These are phyloP conservation scores for Motacilla alba DNA, from an alignment of 2,113 vertebrate species.

Conservation along the genomic window DNA sequence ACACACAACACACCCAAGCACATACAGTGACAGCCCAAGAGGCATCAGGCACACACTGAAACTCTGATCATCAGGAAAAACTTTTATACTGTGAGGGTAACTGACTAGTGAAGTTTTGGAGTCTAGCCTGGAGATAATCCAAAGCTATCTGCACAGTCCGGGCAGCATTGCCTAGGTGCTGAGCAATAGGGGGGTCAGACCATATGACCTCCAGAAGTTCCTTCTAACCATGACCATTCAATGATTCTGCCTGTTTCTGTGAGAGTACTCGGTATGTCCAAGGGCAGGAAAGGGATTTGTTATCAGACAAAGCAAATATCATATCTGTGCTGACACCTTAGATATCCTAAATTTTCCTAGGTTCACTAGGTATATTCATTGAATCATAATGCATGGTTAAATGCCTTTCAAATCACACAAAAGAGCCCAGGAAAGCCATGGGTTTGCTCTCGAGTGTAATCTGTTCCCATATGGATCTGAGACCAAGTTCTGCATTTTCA, in stretches of 20 bases:
- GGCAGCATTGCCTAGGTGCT: neutral
- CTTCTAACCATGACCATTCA: neutral
- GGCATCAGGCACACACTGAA: neutral
- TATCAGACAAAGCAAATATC: neutral
- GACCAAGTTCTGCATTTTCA: neutral
- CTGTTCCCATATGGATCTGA: neutral
- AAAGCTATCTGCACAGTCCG: neutral
- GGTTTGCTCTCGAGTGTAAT: neutral
- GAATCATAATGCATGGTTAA: neutral
- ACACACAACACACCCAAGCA: neutral
- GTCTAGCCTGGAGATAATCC: neutral
- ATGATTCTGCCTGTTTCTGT: neutral
- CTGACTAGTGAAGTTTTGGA: neutral
- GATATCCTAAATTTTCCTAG: neutral
- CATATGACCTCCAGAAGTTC: neutral
- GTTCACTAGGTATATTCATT: neutral
- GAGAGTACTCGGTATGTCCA: neutral
- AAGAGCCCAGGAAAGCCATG: neutral
- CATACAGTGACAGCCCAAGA: neutral
- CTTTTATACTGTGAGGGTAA: neutral
- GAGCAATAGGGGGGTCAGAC: fast-evolving
- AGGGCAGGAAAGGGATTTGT: neutral
- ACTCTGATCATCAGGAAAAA: neutral
- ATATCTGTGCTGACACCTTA: neutral
- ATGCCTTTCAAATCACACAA: neutral